Percentiles rank a stretch among this genome's conserved stretches.
Evolutionary conservation across 2,888 invertebrate genomes (phyloP).

Genomic region (Hybos culiciformis): DNA sequence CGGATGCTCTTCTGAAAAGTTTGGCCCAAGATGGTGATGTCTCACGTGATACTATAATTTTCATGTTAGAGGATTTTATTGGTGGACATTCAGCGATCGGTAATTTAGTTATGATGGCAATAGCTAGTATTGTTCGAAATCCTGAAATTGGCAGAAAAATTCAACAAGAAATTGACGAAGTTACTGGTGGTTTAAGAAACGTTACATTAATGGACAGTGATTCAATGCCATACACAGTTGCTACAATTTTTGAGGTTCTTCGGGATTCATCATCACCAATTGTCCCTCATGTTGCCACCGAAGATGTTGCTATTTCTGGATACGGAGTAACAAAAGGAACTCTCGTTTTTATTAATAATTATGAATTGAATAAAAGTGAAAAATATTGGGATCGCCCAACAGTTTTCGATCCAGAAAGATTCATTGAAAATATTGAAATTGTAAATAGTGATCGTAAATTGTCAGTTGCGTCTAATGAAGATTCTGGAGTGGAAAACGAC

Average conservation of each 20-base stretch:
- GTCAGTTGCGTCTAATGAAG: slow-evolving; percentile 39
- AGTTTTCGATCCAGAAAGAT: slow-evolving; percentile 61
- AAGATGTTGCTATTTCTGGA: slow-evolving; percentile 57
- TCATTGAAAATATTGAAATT: slow-evolving; percentile 39
- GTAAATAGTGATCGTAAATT: slow-evolving; percentile 23
- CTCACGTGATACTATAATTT: slow-evolving; percentile 66
- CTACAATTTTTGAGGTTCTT: slow-evolving; percentile 65
- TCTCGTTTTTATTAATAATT: slow-evolving; percentile 72
- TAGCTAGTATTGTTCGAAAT: slow-evolving; percentile 54
- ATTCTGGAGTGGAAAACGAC: slow-evolving; percentile 44
- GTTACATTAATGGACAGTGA: slow-evolving; percentile 53
- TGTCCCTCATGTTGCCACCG: slow-evolving; percentile 77
- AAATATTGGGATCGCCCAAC: slow-evolving; percentile 60
- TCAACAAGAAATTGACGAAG: slow-evolving; percentile 51
- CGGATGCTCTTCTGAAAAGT: slow-evolving; percentile 62
- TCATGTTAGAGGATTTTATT: slow-evolving; percentile 72
- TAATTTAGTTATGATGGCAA: slow-evolving; percentile 63
- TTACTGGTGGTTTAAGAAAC: slow-evolving; percentile 38
- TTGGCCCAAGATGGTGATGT: slow-evolving; percentile 46
- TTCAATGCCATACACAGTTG: slow-evolving; percentile 65
- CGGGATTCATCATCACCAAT: slow-evolving; percentile 74
- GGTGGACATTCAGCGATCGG: slow-evolving; percentile 82
- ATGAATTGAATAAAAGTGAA: slow-evolving; percentile 58
- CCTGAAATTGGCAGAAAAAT: slow-evolving; percentile 51
- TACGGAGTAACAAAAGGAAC: slow-evolving; percentile 62